Evolutionary conservation across 2,797 vertebrate genomes (phyloP), one percentile per base, ranked within the genome.

Genomic region (Yasuhikotakia modesta): DNA sequence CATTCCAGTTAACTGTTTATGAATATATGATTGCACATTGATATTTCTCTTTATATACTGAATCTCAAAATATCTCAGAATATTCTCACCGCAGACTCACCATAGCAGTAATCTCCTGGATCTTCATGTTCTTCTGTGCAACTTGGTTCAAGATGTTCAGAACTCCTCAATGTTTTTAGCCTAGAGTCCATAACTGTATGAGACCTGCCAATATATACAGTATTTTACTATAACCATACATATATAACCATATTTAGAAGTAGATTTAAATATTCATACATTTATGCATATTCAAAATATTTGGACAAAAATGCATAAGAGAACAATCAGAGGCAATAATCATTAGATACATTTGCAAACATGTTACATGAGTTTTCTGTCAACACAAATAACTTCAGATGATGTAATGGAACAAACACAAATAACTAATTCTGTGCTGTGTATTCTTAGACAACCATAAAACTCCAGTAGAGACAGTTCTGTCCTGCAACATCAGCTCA

Each of bases 31-130:
- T 5, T 35, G 10, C 39, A 43, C 10, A 11, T n/a, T n/a, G n/a
- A n/a, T 0, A 43, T 43, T 43, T 43, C 39, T 10, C 39, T 43
- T 43, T 43, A 10, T 43, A 43, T 43, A 43, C 10, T 2, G 39
- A 6, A n/a, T n/a, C n/a, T n/a, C n/a, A n/a, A n/a, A n/a, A 11
- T 43, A 43, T 10, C 39, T 43, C 39, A 11, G 27, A 27, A 2
- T 27, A 27, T 27, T 27, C 17, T 12, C 0, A 8, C 32, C n/a
- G 16, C 52, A 17, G 39, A 11, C 89, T 85, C 79, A 96, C 94
- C 93, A 65, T 90, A 86, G 78, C 2, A 45, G 67, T 93, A 94
- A 67, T 92, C 91, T 80, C 84, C 58, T 0, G 83, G 87, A 84
- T 91, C 86, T 80, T 95, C 92, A 13, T 88, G 87, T 82, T 89